A percentile compares a stretch with the other conserved stretches of the same genome.
These are phyloP conservation scores for Pelecanus crispus DNA, from an alignment of 2,113 vertebrate genomes.

Conservation along the genomic window DNA sequence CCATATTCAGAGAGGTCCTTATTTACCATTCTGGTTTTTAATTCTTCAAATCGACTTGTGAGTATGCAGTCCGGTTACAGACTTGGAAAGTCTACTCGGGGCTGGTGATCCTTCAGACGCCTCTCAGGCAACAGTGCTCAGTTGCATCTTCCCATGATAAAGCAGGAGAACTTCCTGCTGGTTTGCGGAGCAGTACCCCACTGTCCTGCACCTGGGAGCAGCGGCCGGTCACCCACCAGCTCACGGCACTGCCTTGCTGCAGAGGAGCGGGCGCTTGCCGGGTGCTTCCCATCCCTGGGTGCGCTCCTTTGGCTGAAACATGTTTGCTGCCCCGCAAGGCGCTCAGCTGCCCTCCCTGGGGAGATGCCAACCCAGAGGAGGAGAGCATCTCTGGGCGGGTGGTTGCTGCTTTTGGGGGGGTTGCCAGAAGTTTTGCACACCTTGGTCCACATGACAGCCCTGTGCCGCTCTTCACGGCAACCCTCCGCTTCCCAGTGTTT, in stretches of 20 bases:
- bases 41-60: background rate
- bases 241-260: background rate
- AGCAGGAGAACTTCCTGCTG: background rate
- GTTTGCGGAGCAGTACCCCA: accelerated
- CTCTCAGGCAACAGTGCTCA: background rate
- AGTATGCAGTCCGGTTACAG: background rate
- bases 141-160: background rate
- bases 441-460: background rate
- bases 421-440: background rate
- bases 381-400: background rate
- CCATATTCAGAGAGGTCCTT: background rate
- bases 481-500: background rate
- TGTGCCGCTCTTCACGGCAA: accelerated
- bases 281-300: too few species aligned
- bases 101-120: background rate
- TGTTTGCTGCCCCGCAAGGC: background rate
- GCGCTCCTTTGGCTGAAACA: accelerated
- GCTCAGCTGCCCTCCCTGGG: background rate
- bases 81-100: background rate
- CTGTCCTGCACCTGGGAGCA: accelerated
- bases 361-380: accelerated
- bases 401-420: background rate
- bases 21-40: background rate
- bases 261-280: accelerated
- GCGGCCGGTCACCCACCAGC: background rate